A percentile compares a stretch with the other conserved stretches of the same genome.
These are phyloP conservation scores for Stenotaenia linearis DNA, from an alignment of 2,888 invertebrate genomes.

Conservation along the genomic window DNA sequence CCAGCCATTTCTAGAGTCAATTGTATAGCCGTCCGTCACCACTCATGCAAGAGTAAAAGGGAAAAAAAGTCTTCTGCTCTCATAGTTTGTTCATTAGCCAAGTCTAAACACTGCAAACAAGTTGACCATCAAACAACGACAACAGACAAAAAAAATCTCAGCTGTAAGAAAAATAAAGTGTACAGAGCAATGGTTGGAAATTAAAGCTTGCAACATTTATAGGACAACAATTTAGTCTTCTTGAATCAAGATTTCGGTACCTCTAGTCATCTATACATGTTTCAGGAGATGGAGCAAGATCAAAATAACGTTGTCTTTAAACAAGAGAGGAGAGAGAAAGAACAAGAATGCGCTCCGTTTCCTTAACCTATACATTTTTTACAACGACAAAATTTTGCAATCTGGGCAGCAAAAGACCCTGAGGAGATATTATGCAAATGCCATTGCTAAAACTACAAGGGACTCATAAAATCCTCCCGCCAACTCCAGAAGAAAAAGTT, in stretches of 20 bases:
- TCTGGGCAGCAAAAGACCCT: conserved; percentile 24
- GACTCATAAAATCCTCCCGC: conserved; percentile 17
- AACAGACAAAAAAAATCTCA: not conserved
- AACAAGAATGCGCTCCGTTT: not conserved
- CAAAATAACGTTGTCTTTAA: not conserved
- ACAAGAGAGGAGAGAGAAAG: not conserved
- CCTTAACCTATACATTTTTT: not conserved
- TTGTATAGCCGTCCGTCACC: not conserved
- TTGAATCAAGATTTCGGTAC: not conserved
- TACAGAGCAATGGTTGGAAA: not conserved
- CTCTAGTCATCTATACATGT: not conserved
- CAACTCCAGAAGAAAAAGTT: conserved; percentile 5
- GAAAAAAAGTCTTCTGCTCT: not conserved
- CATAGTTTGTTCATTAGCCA: not conserved
- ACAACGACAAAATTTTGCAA: not conserved
- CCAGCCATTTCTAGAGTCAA: not conserved
- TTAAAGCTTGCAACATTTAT: not conserved
- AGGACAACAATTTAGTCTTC: not conserved
- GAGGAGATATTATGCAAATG: conserved; percentile 29
- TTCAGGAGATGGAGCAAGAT: not conserved
- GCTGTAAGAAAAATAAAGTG: not conserved
- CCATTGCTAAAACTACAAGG: not conserved
- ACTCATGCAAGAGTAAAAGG: not conserved
- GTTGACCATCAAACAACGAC: not conserved
- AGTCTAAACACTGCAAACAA: not conserved